These are phyloP conservation scores for Clitarchus hookeri DNA, from an alignment of 2,888 invertebrate genomes.

Conservation along the genomic window DNA sequence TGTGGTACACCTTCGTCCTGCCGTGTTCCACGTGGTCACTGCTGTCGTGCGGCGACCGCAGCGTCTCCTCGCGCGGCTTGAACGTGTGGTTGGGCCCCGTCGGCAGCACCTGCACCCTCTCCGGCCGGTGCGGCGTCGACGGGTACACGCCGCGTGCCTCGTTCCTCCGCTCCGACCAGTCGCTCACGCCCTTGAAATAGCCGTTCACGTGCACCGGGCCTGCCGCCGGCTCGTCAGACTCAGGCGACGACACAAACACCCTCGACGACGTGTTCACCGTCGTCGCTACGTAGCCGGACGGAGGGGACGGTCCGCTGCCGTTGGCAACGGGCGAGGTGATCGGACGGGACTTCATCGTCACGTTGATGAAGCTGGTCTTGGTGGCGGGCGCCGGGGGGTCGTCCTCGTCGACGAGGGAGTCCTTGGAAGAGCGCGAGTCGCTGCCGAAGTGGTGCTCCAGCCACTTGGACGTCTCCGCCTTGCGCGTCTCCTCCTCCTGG, in stretches of 20 bases:
- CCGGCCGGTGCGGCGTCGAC: constrained; percentile 32
- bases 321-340: constrained; percentile 38
- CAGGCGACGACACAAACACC: constrained; percentile 61
- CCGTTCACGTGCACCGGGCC: constrained; percentile 29
- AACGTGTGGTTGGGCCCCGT: constrained; percentile 48
- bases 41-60: constrained; percentile 29
- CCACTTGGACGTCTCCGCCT: constrained; percentile 90
- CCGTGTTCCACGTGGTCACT: constrained; percentile 30
- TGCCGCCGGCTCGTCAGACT: constrained; percentile 47
- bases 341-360: constrained; percentile 72
- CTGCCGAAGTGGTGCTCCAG: constrained; percentile 89
- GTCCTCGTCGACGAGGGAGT: constrained; percentile 67
- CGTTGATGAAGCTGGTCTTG: constrained; percentile 72
- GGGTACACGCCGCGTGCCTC: constrained; percentile 18
- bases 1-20: not conserved
- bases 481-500: constrained; percentile 85
- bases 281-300: constrained; percentile 50
- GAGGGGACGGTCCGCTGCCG: constrained; percentile 23
- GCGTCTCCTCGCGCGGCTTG: constrained; percentile 30
- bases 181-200: constrained; percentile 68
- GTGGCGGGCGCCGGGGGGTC: constrained; percentile 55
- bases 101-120: constrained; percentile 48
- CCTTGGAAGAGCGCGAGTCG: constrained; percentile 77
- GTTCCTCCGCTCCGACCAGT: constrained; percentile 68
- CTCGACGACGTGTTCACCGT: constrained; percentile 55